phyloP scores from a whole-genome alignment of 53 echinoderm and acorn worm species.

The Paracentrotus lividus region DNA sequence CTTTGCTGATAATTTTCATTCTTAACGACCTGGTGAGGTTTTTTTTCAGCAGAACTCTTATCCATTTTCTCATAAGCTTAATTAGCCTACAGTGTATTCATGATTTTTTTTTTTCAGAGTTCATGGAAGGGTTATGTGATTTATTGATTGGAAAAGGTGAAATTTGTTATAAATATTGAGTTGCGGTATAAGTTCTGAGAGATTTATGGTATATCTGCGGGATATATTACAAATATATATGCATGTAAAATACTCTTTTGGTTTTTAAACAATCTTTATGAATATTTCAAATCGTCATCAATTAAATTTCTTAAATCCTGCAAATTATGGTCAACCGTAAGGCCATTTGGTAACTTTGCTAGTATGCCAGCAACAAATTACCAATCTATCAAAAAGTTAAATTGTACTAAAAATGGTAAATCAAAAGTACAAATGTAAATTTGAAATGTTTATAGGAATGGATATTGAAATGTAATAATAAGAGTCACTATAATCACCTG shows the following conservation, averaged over 20 bases:
- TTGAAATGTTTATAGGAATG: too few relatives aligned
- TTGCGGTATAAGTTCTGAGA: background rate
- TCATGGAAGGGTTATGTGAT: constrained; percentile 32
- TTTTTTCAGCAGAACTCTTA: background rate
- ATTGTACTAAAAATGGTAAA: too few relatives aligned
- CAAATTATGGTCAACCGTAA: background rate
- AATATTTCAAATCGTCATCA: background rate
- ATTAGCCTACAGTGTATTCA: constrained; percentile 16
- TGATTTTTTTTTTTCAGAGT: constrained; percentile 14
- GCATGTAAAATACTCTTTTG: background rate
- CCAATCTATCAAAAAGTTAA: too few relatives aligned
- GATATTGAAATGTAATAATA: too few relatives aligned
- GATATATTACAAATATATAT: background rate
- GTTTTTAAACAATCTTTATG: background rate
- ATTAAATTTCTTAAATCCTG: background rate
- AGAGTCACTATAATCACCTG: too few relatives aligned
- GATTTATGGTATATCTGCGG: background rate
- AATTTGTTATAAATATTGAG: background rate
- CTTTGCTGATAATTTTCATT: background rate
- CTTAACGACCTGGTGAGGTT: constrained; percentile 49
- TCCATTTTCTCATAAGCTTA: constrained; percentile 36
- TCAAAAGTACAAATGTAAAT: too few relatives aligned
- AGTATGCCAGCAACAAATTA: too few relatives aligned
- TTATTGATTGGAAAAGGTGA: background rate
- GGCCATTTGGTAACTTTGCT: too few relatives aligned